Evolutionary conservation across 2,888 invertebrate species (phyloP).

Genomic region (Ectemnius cavifrons): DNA sequence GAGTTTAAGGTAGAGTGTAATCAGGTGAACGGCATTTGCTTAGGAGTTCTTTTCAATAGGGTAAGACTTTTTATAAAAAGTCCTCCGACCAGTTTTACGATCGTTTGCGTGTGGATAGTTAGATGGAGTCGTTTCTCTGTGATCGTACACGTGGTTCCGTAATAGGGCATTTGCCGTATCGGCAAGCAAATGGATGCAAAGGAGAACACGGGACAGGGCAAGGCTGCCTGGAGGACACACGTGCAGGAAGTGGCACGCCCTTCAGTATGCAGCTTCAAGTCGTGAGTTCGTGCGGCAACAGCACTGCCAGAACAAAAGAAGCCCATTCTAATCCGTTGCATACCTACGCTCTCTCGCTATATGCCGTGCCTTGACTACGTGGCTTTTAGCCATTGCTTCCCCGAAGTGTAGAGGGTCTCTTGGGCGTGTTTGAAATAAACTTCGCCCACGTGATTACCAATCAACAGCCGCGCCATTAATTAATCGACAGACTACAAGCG

Average conservation of each 20-base stretch:
- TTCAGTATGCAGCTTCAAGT: conserved; percentile 68
- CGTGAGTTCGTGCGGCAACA: conserved; percentile 51
- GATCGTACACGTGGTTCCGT: no score
- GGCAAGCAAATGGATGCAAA: conserved; percentile 16
- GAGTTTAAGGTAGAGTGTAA: neutral
- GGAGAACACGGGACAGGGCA: conserved; percentile 49
- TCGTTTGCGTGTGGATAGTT: no score
- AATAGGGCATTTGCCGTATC: no score
- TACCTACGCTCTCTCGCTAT: conserved; percentile 38
- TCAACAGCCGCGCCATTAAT: neutral
- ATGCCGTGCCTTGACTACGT: conserved; percentile 35
- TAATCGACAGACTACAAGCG: neutral
- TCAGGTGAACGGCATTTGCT: conserved; percentile 1
- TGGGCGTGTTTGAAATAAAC: neutral
- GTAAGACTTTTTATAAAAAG: neutral
- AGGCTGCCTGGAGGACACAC: conserved; percentile 72
- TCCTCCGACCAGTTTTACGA: neutral
- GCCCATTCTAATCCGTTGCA: conserved; percentile 63
- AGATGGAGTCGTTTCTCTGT: no score
- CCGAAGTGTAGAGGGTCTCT: neutral
- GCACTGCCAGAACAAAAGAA: conserved; percentile 62
- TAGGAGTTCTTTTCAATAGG: neutral
- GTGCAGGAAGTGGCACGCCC: conserved; percentile 71
- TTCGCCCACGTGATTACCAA: neutral
- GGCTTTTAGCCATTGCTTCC: conserved; percentile 32